These are phyloP conservation scores for Hypomecis atomaria DNA, from an alignment of 2,888 invertebrate genomes.

Conservation along the genomic window DNA sequence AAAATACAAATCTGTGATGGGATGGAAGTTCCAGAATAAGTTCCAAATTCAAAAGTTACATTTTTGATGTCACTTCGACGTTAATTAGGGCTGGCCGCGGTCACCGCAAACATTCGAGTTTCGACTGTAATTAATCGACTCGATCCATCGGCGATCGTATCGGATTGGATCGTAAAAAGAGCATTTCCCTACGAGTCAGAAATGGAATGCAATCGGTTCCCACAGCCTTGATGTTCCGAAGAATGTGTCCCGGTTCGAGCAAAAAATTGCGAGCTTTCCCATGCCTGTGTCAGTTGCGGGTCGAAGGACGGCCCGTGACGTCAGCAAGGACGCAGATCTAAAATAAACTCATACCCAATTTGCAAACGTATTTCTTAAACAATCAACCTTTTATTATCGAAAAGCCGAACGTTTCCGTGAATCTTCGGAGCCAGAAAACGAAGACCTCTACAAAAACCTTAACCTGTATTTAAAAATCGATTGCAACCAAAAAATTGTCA, in stretches of 20 bases:
- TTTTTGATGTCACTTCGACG: constrained; percentile 44
- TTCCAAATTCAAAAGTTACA: constrained; percentile 45
- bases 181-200: constrained; percentile 70
- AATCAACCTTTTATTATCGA: constrained; percentile 60
- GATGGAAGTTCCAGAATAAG: background rate
- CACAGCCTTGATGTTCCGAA: constrained; percentile 74
- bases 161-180: constrained; percentile 69
- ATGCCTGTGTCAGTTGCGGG: constrained; percentile 66
- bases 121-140: constrained; percentile 72
- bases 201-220: constrained; percentile 80
- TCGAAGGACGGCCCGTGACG: constrained; percentile 60
- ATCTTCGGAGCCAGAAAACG: constrained; percentile 38
- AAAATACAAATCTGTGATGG: too few species aligned
- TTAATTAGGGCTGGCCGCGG: constrained; percentile 65
- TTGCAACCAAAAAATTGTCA: constrained; percentile 84
- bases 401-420: constrained; percentile 45
- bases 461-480: constrained; percentile 85
- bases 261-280: constrained; percentile 81
- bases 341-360: constrained; percentile 26
- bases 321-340: constrained; percentile 45
- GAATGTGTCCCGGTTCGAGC: constrained; percentile 69
- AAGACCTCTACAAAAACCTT: constrained; percentile 53
- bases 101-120: constrained; percentile 65
- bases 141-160: constrained; percentile 76
- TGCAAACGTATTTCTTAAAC: constrained; percentile 27